These are phyloP conservation scores for Norana najaformis DNA, from an alignment of 2,888 invertebrate species.

Conservation along the genomic window DNA sequence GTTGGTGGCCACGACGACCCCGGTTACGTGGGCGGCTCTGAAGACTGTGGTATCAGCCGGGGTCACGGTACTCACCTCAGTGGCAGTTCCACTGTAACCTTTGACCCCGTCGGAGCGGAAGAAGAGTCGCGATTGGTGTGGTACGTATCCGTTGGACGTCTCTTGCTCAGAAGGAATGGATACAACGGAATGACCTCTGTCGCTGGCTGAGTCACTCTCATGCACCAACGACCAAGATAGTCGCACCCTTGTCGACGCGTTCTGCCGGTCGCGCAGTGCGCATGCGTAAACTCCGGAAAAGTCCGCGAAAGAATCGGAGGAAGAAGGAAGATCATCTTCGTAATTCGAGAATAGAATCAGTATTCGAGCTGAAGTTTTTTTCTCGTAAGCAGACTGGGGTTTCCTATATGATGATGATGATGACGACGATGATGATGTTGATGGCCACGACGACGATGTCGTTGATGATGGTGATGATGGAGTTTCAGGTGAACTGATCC, in stretches of 20 bases:
- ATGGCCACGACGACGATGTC: background rate
- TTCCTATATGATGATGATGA: background rate
- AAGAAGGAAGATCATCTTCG: background rate
- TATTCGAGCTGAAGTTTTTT: background rate
- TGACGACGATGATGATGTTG: background rate
- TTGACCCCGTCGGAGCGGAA: background rate
- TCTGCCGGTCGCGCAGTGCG: background rate
- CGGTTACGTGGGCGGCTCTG: background rate
- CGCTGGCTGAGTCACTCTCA: background rate
- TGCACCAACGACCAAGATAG: background rate
- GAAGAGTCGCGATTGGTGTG: background rate
- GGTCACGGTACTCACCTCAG: background rate
- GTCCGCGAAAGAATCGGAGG: background rate
- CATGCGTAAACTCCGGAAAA: background rate
- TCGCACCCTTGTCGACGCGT: background rate
- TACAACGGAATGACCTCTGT: background rate
- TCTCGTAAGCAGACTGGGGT: background rate
- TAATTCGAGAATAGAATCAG: background rate
- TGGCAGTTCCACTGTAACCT: background rate
- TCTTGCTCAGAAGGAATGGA: background rate
- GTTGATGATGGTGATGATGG: background rate
- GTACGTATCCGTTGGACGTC: background rate
- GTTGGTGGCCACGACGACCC: slow-evolving; percentile 8
- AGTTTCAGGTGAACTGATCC: background rate
- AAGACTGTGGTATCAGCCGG: background rate